A percentile compares a stretch with the other conserved stretches of the same genome.
Conservation (phyloP, 2,797 vertebrate genomes). For the Emys orbicularis region DNA sequence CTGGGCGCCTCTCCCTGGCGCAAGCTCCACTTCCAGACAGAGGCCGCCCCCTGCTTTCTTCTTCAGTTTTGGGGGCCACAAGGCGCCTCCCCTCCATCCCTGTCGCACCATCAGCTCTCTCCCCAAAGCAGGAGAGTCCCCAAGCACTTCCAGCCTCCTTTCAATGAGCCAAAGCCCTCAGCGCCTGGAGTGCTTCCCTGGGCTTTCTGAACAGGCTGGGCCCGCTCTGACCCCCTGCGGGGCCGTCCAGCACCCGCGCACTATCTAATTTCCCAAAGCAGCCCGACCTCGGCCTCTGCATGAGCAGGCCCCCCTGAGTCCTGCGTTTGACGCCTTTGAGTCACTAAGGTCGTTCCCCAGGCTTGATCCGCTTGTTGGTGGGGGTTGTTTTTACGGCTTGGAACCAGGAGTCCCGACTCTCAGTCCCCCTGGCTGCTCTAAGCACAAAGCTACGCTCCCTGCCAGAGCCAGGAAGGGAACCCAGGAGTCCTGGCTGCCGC, state of each 20-base stretch:
- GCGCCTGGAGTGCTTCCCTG: too few species aligned
- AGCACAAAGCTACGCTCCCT: too few species aligned
- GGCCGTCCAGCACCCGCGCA: background rate
- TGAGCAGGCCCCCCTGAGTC: background rate
- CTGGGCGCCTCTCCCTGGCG: background rate
- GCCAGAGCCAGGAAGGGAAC: too few species aligned
- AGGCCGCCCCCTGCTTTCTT: background rate
- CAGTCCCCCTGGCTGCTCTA: too few species aligned
- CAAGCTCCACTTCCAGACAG: background rate
- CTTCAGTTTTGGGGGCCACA: background rate
- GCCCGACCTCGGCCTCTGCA: too few species aligned
- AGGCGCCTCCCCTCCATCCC: background rate
- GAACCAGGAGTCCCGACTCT: background rate
- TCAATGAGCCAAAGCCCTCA: background rate
- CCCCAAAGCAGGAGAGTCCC: background rate
- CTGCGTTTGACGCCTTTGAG: background rate
- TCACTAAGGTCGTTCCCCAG: background rate
- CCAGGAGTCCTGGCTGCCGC: background rate
- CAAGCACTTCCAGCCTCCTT: background rate
- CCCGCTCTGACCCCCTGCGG: too few species aligned
- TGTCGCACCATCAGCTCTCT: background rate
- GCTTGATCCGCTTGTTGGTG: background rate
- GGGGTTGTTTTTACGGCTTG: background rate
- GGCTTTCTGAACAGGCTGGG: background rate
- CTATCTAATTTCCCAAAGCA: too few species aligned